Base-by-base conservation (phyloP, 2,888 invertebrate genomes). In the Shargacucullia verbasci region DNA sequence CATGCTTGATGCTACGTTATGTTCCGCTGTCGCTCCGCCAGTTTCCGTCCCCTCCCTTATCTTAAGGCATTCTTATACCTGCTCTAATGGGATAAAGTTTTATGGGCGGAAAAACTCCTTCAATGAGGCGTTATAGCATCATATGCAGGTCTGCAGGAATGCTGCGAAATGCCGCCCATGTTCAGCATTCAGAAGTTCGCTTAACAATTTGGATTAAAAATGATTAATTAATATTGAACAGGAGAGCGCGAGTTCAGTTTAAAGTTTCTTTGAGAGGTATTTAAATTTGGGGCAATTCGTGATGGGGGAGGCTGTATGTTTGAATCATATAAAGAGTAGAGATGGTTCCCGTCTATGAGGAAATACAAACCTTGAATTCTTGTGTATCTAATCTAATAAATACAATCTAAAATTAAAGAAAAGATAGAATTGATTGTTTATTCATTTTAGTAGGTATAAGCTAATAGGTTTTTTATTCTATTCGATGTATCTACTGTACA, bases 71-170 rank as follows among this genome's bases (percentile, higher is more conserved):
- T 77, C 75, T 75, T 80, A 55, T 61, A 79, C 79, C 77, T 79
- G 78, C 50, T 74, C 76, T 81, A 81, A 85, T 79, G 73, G 81
- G 73, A 79, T 77, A 79, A 85, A 84, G 80, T 85, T 83, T 81
- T 82, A 84, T 78, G 63, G 62, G 65, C 70, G 73, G 78, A 77
- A 85, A 84, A 80, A 80, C 73, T 76, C 63, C 77, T 76, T 68
- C 79, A 82, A 82, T 81, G 76, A 70, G 70, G 73, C 73, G 70
- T 53, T 59, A 46, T 55, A 54, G 55, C 64, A 73, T 79, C 77
- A 76, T 71, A 73, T 75, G 73, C 72, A 77, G 47, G 66, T 61
- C 56, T 61, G 50, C 39, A 56, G 60, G 62, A 59, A 60, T 58
- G 44, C 58, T 56, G 45, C 50, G 27, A 60, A 71, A 71, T 71